Conservation (phyloP, 2,888 invertebrate species). For the Volucella inflata region DNA sequence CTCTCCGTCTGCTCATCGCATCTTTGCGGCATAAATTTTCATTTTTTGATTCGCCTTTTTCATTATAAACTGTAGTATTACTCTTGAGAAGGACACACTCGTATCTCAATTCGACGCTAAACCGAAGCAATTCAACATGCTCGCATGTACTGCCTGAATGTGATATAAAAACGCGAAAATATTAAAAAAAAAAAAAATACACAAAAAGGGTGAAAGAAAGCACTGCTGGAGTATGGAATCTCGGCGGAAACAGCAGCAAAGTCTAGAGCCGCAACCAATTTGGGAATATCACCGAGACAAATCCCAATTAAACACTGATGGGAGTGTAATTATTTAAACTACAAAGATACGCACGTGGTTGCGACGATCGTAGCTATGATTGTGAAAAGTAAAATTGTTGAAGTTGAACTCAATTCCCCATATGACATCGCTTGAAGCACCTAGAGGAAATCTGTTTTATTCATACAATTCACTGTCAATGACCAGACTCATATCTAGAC, state of each 20-base stretch:
- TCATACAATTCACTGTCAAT: conserved; percentile 43
- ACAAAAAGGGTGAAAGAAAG: not conserved
- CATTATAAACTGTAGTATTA: conserved; percentile 65
- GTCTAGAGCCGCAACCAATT: conserved; percentile 45
- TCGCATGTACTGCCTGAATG: conserved; percentile 37
- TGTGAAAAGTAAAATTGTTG: not conserved
- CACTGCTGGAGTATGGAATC: not conserved
- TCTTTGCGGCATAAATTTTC: conserved; percentile 45
- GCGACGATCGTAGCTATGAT: not conserved
- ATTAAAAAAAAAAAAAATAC: conserved; percentile 7
- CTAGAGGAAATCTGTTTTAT: conserved; percentile 11
- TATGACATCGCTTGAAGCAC: conserved; percentile 17
- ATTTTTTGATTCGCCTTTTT: conserved; percentile 48
- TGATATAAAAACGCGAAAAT: conserved; percentile 33
- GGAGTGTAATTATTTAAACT: conserved; percentile 54
- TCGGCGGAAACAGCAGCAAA: conserved; percentile 27
- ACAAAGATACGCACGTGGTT: conserved; percentile 45
- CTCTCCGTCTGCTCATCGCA: conserved; percentile 15
- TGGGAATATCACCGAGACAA: conserved; percentile 50
- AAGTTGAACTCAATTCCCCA: conserved; percentile 22
- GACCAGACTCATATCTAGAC: conserved; percentile 21
- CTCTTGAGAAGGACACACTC: conserved; percentile 20
- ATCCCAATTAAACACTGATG: conserved; percentile 61
- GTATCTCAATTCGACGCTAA: conserved; percentile 8
- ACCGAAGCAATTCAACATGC: conserved; percentile 30